phyloP scores from a whole-genome alignment of 2,797 vertebrate genomes.

The Periophthalmus magnuspinnatus region DNA sequence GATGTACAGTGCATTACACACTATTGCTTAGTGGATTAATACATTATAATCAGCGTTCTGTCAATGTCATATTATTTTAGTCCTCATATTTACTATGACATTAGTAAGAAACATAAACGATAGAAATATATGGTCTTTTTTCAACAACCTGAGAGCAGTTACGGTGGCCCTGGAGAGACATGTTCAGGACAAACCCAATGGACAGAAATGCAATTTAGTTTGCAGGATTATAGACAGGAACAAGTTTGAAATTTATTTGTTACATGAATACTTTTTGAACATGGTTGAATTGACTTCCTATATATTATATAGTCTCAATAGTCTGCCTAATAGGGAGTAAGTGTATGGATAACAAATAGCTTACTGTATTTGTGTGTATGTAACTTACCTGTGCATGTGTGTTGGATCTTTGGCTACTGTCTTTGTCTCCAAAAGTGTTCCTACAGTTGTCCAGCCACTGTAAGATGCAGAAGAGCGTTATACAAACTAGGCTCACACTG shows the following conservation, averaged over 20 bases:
- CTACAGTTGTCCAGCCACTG: conserved; percentile 97
- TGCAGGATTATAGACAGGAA: neutral
- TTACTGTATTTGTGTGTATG: neutral
- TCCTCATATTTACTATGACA: neutral
- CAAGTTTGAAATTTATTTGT: neutral
- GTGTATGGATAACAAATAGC: neutral
- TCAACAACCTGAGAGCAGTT: too few species aligned
- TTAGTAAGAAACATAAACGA: neutral
- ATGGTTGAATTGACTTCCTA: too few species aligned
- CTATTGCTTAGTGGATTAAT: neutral
- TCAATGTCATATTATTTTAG: neutral
- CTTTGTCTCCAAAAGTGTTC: conserved; percentile 91
- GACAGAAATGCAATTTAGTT: neutral
- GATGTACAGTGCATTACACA: neutral
- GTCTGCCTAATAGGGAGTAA: neutral
- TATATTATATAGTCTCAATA: neutral
- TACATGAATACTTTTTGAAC: neutral
- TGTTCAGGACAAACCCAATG: neutral
- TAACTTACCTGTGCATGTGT: conserved; percentile 89
- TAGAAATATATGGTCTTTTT: too few species aligned
- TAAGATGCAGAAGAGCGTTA: conserved; percentile 32
- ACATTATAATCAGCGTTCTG: neutral
- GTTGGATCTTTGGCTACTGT: conserved; percentile 78
- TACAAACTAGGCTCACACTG: conserved; percentile 4
- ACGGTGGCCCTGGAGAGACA: neutral